Percentiles rank a stretch among this genome's conserved stretches.
phyloP scores from a whole-genome alignment of 2,113 vertebrate species.

The Nerophis ophidion region DNA sequence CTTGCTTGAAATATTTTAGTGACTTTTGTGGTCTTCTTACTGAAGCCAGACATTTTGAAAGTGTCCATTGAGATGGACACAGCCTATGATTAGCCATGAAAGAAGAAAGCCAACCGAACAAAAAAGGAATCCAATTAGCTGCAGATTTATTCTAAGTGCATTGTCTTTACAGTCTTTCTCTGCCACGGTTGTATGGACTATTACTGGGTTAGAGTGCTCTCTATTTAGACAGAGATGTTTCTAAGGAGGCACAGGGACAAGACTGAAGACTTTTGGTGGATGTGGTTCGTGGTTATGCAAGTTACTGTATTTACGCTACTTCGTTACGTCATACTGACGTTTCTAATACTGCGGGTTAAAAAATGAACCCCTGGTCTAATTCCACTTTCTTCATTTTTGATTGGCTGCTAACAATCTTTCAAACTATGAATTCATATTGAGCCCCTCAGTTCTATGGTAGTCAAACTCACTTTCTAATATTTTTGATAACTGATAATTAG shows the following conservation, averaged over 20 bases:
- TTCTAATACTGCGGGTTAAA: neutral
- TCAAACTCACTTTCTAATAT: too few species aligned
- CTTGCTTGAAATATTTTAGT: constrained; percentile 48
- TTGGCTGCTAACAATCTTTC: too few species aligned
- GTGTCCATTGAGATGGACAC: constrained; percentile 31
- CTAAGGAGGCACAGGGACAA: constrained; percentile 40
- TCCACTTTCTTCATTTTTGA: too few species aligned
- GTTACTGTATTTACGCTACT: neutral
- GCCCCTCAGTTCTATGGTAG: too few species aligned
- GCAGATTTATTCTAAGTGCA: constrained; percentile 41
- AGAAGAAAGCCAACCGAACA: constrained; percentile 33
- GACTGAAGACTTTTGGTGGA: constrained; percentile 25
- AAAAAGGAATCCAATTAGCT: constrained; percentile 53
- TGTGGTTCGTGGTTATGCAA: constrained; percentile 9
- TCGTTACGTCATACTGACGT: neutral
- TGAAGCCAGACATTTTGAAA: constrained; percentile 31
- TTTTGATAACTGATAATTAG: too few species aligned
- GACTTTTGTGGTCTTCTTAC: constrained; percentile 35
- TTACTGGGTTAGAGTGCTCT: constrained; percentile 39
- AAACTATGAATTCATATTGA: too few species aligned
- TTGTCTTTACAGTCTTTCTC: constrained; percentile 32
- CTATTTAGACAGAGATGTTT: constrained; percentile 31
- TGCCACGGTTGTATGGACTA: constrained; percentile 30
- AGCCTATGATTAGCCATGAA: constrained; percentile 32
- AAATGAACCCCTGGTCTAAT: too few species aligned